These are phyloP conservation scores for Astur gentilis DNA, from an alignment of 2,113 vertebrate species.

Conservation along the genomic window DNA sequence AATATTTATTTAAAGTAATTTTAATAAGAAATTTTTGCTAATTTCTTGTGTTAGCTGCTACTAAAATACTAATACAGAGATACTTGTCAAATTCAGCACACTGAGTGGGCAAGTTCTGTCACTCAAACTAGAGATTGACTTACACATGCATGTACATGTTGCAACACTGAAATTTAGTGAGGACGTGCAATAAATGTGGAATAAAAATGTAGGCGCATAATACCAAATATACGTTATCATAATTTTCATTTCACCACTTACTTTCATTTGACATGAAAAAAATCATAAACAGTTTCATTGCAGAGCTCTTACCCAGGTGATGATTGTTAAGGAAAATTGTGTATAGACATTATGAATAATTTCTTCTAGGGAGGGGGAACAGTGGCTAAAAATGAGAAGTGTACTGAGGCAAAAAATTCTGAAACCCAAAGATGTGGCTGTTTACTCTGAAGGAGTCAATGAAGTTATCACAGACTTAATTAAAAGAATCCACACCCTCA, in stretches of 20 bases:
- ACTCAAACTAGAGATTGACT: background rate
- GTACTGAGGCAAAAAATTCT: slow-evolving; percentile 89
- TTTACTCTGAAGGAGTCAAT: slow-evolving; percentile 85
- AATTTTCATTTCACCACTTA: background rate
- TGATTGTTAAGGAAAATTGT: background rate
- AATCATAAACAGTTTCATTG: background rate
- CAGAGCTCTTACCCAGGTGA: background rate
- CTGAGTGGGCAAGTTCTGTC: background rate
- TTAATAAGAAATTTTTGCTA: background rate
- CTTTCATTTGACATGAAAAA: background rate
- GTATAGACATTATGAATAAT: background rate
- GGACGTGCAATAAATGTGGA: accelerated
- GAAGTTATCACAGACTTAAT: slow-evolving; percentile 85
- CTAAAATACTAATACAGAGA: background rate
- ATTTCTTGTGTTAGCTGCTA: background rate
- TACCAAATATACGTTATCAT: background rate
- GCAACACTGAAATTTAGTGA: background rate
- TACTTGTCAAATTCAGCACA: background rate
- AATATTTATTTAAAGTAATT: background rate
- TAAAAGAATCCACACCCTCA: slow-evolving; percentile 76
- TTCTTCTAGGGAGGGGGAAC: slow-evolving; percentile 82
- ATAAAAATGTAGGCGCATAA: background rate
- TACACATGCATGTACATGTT: background rate
- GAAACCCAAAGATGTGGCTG: slow-evolving; percentile 84
- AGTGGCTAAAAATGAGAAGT: slow-evolving; percentile 91